Percentiles rank a stretch among this genome's conserved stretches.
Conservation (phyloP, 2,113 vertebrate genomes). For the Dasypus novemcinctus region DNA sequence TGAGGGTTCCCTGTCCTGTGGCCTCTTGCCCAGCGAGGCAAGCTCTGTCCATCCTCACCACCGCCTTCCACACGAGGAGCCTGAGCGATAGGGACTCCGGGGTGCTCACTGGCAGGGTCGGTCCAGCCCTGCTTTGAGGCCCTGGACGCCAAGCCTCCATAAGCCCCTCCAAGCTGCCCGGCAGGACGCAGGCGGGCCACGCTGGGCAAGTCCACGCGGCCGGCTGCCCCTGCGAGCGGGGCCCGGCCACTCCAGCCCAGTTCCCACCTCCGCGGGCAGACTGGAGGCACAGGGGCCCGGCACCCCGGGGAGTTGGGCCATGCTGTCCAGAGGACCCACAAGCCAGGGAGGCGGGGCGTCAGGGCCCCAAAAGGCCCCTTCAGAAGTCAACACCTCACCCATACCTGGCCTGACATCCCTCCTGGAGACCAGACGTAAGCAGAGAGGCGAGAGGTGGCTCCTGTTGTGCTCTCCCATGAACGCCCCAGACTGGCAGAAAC, state of each 20-base stretch:
- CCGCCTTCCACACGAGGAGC: background rate
- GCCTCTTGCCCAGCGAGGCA: background rate
- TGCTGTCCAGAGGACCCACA: background rate
- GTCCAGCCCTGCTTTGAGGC: background rate
- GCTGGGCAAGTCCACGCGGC: fast-evolving
- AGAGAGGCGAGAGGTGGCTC: background rate
- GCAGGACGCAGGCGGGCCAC: background rate
- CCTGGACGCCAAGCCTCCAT: no score
- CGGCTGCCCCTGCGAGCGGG: background rate
- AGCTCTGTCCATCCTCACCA: background rate
- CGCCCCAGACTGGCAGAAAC: background rate
- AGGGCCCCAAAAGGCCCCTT: background rate
- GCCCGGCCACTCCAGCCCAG: background rate
- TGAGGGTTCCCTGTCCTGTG: background rate
- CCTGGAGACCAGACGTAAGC: background rate
- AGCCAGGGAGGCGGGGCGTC: background rate
- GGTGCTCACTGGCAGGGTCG: background rate
- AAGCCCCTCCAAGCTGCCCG: background rate
- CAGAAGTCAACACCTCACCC: background rate
- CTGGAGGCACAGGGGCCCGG: background rate
- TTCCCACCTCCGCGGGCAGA: background rate
- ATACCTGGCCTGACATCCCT: background rate
- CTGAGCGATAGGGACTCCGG: background rate
- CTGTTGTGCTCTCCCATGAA: background rate
- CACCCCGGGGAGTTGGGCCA: background rate